Conservation (phyloP, 92 coral and sea anemone species). For the Zoanthus gigantus region DNA sequence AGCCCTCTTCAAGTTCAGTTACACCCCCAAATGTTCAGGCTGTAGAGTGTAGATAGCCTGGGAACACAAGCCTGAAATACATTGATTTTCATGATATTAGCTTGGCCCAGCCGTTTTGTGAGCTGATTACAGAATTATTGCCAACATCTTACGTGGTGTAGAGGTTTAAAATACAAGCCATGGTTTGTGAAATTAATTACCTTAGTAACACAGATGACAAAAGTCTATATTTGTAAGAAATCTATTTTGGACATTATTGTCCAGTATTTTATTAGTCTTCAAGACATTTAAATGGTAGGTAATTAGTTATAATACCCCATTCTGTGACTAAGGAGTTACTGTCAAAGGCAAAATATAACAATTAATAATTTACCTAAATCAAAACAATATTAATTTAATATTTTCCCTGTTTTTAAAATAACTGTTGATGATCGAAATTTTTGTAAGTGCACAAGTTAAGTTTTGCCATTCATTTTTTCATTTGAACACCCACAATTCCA, state of each 20-base stretch:
- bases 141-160: slow-evolving; percentile 38
- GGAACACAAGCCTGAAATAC: background rate
- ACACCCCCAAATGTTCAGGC: slow-evolving; percentile 69
- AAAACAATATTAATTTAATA: too few species aligned
- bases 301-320: slow-evolving; percentile 1
- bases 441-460: background rate
- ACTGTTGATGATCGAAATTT: background rate
- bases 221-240: slow-evolving; percentile 50
- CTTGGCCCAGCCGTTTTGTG: background rate
- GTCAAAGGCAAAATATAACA: background rate
- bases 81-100: background rate
- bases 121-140: slow-evolving; percentile 8
- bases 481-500: background rate
- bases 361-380: too few species aligned
- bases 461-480: background rate
- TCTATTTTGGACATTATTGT: slow-evolving; percentile 32
- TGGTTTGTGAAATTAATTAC: slow-evolving; percentile 30
- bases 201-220: background rate
- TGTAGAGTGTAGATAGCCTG: slow-evolving; percentile 94
- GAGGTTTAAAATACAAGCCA: slow-evolving; percentile 12
- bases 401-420: background rate
- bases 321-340: slow-evolving; percentile 13
- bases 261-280: slow-evolving; percentile 45
- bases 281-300: slow-evolving; percentile 31
- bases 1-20: slow-evolving; percentile 65